Evolutionary conservation across 2,113 vertebrate genomes (phyloP).

Genomic region (Oryzias celebensis): DNA sequence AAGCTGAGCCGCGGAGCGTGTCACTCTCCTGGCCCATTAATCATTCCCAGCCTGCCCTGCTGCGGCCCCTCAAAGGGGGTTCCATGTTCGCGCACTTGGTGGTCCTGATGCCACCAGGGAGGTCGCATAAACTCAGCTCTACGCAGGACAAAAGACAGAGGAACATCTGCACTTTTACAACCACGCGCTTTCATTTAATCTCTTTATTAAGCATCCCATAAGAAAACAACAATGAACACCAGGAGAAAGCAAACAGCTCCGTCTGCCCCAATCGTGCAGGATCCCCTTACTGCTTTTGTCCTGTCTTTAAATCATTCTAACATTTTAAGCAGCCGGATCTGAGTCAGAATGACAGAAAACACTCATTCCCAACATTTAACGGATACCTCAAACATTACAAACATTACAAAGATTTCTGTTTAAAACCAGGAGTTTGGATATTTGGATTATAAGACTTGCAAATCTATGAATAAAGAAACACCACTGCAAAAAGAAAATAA

Average conservation of each 20-base stretch:
- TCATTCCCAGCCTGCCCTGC: slow-evolving; percentile 66
- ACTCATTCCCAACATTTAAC: too few relatives aligned
- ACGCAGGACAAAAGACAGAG: slow-evolving; percentile 34
- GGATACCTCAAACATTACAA: too few relatives aligned
- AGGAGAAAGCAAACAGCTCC: slow-evolving; percentile 23
- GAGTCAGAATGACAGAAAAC: too few relatives aligned
- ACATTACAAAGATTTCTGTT: too few relatives aligned
- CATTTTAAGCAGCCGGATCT: too few relatives aligned
- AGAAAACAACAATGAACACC: slow-evolving; percentile 25
- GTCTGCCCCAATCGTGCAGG: not conserved
- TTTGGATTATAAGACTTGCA: too few relatives aligned
- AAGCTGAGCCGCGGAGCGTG: slow-evolving; percentile 62
- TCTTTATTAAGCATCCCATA: slow-evolving; percentile 1
- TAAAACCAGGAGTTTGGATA: too few relatives aligned
- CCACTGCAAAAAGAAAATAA: too few relatives aligned
- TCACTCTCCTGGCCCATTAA: slow-evolving; percentile 63
- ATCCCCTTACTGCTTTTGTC: slow-evolving; percentile 4
- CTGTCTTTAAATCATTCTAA: too few relatives aligned
- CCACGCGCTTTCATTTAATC: slow-evolving; percentile 30
- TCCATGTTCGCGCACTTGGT: slow-evolving; percentile 63
- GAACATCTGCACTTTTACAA: slow-evolving; percentile 21
- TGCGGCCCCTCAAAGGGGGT: slow-evolving; percentile 49
- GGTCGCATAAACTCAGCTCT: slow-evolving; percentile 32
- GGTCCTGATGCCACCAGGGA: slow-evolving; percentile 64
- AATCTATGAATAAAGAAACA: too few relatives aligned